Evolutionary conservation across 2,888 invertebrate species (phyloP).

Genomic region (Eudasyphora cyanicolor): DNA sequence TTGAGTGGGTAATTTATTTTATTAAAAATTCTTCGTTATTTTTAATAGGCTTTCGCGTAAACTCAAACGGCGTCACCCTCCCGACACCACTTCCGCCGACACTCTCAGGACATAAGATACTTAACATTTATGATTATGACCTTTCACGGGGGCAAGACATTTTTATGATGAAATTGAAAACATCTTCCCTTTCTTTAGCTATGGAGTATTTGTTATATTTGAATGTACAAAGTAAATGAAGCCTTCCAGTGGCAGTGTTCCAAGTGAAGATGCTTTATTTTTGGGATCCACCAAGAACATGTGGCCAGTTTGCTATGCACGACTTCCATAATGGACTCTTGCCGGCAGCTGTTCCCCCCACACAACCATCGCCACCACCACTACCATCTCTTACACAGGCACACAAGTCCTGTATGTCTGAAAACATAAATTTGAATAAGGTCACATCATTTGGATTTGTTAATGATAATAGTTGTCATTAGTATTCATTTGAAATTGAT

Average conservation of each 20-base stretch:
- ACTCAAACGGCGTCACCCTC: not conserved
- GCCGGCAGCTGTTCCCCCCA: not conserved
- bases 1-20: slow-evolving; percentile 46
- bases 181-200: not conserved
- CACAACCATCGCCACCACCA: not conserved
- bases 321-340: not conserved
- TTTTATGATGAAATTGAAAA: not conserved
- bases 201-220: not conserved
- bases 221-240: not conserved
- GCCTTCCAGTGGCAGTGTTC: not conserved
- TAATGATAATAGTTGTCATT: slow-evolving; percentile 51
- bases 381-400: not conserved
- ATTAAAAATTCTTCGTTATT: slow-evolving; percentile 17
- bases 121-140: slow-evolving; percentile 24
- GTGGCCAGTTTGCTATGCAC: not conserved
- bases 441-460: slow-evolving; percentile 25
- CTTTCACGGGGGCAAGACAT: not conserved
- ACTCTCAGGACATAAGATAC: not conserved
- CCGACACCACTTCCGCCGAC: not conserved
- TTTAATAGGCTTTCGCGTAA: not conserved
- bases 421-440: not conserved
- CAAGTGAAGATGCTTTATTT: not conserved
- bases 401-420: not conserved
- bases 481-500: slow-evolving; percentile 58
- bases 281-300: not conserved